Evolutionary conservation across 2,888 invertebrate species (phyloP).

Genomic region (Busseola fusca): DNA sequence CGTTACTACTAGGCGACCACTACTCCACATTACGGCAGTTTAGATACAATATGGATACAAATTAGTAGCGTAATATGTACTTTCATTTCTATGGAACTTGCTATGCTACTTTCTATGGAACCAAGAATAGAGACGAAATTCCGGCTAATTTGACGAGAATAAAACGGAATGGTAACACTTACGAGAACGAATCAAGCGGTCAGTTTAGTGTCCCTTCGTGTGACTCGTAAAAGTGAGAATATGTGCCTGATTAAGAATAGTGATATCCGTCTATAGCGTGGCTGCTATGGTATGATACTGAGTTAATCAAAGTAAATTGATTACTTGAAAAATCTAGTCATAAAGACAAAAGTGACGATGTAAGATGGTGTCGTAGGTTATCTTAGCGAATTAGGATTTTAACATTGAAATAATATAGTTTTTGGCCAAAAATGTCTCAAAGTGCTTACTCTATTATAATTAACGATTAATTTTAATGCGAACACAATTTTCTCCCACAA

Average conservation of each 20-base stretch:
- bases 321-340: not conserved
- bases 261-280: not conserved
- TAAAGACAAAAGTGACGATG: not conserved
- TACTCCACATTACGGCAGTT: not conserved
- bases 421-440: not conserved
- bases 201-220: slow-evolving; percentile 8
- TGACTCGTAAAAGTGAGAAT: slow-evolving; percentile 16
- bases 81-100: too few relatives aligned
- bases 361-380: too few relatives aligned
- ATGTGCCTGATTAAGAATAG: slow-evolving; percentile 20
- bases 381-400: not conserved
- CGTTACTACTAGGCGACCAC: not conserved
- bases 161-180: slow-evolving; percentile 17
- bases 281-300: not conserved
- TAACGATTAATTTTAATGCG: not conserved
- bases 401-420: not conserved
- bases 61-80: too few relatives aligned
- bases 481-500: not conserved
- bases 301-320: too few relatives aligned
- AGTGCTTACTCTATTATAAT: not conserved
- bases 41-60: too few relatives aligned
- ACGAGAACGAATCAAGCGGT: slow-evolving; percentile 23
- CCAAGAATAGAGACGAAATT: slow-evolving; percentile 10
- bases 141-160: slow-evolving; percentile 19
- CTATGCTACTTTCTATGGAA: not conserved